Evolutionary conservation across 2,888 invertebrate genomes (phyloP).

Genomic region (Gisinianus flammeolus): DNA sequence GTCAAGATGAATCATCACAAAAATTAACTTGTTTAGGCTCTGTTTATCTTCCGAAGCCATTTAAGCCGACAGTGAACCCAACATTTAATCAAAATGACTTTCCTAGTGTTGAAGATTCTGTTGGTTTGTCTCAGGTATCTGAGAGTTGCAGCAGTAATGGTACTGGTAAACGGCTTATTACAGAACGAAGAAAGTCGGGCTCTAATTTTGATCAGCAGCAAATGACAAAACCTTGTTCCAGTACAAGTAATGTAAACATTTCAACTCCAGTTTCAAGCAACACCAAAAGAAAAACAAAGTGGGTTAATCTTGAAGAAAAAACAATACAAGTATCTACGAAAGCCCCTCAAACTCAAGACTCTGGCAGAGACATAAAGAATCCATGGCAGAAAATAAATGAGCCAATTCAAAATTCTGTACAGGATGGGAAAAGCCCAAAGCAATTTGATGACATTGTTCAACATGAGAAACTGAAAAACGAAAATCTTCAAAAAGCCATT

Average conservation of each 20-base stretch:
- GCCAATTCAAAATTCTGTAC: constrained; percentile 2
- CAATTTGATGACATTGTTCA: constrained; percentile 69
- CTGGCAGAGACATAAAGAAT: constrained; percentile 44
- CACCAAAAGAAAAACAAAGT: constrained; percentile 46
- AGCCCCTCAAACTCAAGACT: not conserved
- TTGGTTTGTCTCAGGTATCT: not conserved
- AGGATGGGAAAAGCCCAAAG: not conserved
- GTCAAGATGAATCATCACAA: constrained; percentile 1
- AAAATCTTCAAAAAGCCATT: constrained; percentile 73
- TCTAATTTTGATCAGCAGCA: not conserved
- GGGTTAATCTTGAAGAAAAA: constrained; percentile 46
- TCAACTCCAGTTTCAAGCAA: constrained; percentile 24
- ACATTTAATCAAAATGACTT: constrained; percentile 39
- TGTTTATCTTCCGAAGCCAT: not conserved
- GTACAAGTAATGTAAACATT: not conserved
- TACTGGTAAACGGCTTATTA: no score
- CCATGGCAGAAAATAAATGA: constrained; percentile 46
- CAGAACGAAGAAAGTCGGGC: no score
- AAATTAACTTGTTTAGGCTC: not conserved
- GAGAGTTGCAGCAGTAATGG: not conserved
- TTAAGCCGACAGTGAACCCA: not conserved
- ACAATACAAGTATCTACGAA: not conserved
- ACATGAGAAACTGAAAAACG: constrained; percentile 75
- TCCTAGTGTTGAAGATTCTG: constrained; percentile 40
- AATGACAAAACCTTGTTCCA: not conserved